These are phyloP conservation scores for Morpho achilles DNA, from an alignment of 2,888 invertebrate species.

Conservation along the genomic window DNA sequence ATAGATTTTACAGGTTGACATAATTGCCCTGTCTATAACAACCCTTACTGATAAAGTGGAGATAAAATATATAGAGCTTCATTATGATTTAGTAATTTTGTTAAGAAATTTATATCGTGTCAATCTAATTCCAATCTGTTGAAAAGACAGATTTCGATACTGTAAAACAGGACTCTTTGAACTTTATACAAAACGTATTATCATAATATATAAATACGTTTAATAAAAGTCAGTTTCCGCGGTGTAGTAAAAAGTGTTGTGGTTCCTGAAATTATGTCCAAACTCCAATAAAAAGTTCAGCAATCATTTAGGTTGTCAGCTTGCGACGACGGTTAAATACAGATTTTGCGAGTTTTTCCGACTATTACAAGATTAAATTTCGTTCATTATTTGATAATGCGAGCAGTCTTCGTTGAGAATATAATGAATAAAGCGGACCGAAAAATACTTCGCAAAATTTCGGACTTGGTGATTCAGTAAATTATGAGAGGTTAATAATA, in stretches of 20 bases:
- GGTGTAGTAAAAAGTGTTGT: slow-evolving; percentile 21
- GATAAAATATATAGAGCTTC: too few species aligned
- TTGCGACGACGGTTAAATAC: slow-evolving; percentile 26
- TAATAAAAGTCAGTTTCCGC: slow-evolving; percentile 4
- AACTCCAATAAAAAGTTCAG: slow-evolving; percentile 28
- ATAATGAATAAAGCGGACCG: slow-evolving; percentile 10
- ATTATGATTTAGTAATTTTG: too few species aligned
- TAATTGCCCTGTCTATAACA: too few species aligned
- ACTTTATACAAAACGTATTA: too few species aligned
- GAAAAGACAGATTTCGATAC: too few species aligned
- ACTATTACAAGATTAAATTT: slow-evolving; percentile 23
- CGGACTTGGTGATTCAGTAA: slow-evolving; percentile 1
- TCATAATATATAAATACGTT: slow-evolving; percentile 1
- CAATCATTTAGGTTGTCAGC: slow-evolving; percentile 27
- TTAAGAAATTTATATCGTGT: too few species aligned
- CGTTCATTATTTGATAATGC: slow-evolving; percentile 21
- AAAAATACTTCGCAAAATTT: slow-evolving; percentile 3
- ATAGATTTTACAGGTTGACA: too few species aligned
- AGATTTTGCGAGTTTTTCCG: slow-evolving; percentile 24
- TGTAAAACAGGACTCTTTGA: too few species aligned
- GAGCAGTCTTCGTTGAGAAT: slow-evolving; percentile 13
- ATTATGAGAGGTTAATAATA: too few species aligned
- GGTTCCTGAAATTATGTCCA: slow-evolving; percentile 25
- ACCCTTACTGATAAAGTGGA: too few species aligned
- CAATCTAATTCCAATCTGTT: too few species aligned